Base-by-base conservation (phyloP, 2,888 invertebrate species). In the Trachelus stipa region DNA sequence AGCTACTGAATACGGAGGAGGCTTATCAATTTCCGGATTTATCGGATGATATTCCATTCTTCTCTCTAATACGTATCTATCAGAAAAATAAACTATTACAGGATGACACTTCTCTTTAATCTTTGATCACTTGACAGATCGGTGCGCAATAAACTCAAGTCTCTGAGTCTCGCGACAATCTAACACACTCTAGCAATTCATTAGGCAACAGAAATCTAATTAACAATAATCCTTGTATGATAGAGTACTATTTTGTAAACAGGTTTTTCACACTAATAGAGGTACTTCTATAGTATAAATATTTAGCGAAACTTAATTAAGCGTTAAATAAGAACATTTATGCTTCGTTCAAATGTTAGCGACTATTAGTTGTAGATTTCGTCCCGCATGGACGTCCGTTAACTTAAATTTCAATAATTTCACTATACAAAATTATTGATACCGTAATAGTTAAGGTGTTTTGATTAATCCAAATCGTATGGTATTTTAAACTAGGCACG, bases 11-110 rank as follows among this genome's bases (percentile, higher is more conserved):
- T 87, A 88, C 74, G 89, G 82, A 12, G 88, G 88, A 34, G 88
- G 88, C 74, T 83, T 86, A 35, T 88, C 89, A 37, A 68, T 34
- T n/a, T 34, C 77, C 31, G 83, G 23, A 75, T 83, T 86, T 73
- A 88, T 75, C 34, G 87, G 83, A 69, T 84, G 83, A 6, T 76
- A 82, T 77, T 88, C 89, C 88, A 89, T 88, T 71, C 15, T 56
- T 56, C 23, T 9, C 56, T 56, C 9, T 56, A 56, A 56, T 56
- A 56, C 6, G 23, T 23, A 23, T 56, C 23, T 23, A 56, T 56
- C 23, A 56, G 9, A 23, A 23, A 56, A 56, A 56, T 6, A 56
- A 56, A 56, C 23, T 56, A 56, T 56, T 56, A 23, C 23, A 23
- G 23, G 56, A 56, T 56, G 56, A 56, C 56, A 56, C 23, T 56